These are phyloP conservation scores for Lithophane ornitopus DNA, from an alignment of 2,888 invertebrate genomes.

Conservation along the genomic window DNA sequence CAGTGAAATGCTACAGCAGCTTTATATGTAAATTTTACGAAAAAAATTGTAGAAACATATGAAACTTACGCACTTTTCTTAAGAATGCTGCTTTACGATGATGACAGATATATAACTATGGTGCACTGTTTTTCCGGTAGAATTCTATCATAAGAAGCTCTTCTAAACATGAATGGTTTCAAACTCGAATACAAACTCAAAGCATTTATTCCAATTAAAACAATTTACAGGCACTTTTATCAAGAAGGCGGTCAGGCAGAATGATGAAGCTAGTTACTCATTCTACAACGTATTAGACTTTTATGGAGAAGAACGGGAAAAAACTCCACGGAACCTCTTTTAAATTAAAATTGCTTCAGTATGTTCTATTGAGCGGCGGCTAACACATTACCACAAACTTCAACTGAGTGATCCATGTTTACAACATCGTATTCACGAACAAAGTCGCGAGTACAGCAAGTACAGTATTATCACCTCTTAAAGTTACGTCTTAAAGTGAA, in stretches of 20 bases:
- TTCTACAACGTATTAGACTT: background rate
- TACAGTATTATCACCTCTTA: conserved; percentile 30
- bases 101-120: no score
- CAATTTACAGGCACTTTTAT: no score
- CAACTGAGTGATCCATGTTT: background rate
- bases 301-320: background rate
- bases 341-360: background rate
- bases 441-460: conserved; percentile 29
- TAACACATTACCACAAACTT: background rate
- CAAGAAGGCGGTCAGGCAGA: background rate
- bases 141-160: background rate
- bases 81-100: background rate
- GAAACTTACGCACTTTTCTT: background rate
- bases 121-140: background rate
- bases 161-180: background rate
- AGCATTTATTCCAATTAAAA: background rate
- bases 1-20: background rate
- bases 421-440: background rate
- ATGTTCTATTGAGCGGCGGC: background rate
- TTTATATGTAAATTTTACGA: background rate
- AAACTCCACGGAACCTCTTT: background rate
- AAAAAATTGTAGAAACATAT: background rate
- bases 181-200: background rate
- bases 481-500: conserved; percentile 60
- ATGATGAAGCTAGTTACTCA: background rate